These are phyloP conservation scores for Microctenopoma lineatum DNA, from an alignment of 2,797 vertebrate species.

Conservation along the genomic window DNA sequence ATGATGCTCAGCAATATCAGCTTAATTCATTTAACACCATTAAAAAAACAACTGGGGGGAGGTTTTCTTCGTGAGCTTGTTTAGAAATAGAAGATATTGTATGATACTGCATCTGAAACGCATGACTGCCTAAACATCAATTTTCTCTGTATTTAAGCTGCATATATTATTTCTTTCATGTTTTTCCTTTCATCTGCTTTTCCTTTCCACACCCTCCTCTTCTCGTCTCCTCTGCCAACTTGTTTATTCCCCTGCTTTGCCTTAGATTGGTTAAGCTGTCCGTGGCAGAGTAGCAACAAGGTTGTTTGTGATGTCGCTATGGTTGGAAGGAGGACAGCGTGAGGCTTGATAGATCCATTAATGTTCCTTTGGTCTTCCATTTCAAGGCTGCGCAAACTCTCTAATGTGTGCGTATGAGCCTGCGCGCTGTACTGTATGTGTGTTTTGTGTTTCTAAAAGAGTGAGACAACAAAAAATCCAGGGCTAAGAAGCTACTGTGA, in stretches of 20 bases:
- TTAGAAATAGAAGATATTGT: constrained; percentile 11
- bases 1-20: too few species aligned
- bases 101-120: neutral
- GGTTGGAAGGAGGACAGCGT: constrained; percentile 47
- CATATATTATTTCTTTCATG: constrained; percentile 32
- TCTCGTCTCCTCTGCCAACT: constrained; percentile 31
- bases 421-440: constrained; percentile 11
- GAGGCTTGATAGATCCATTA: constrained; percentile 60
- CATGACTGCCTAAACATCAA: constrained; percentile 1
- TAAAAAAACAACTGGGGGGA: constrained; percentile 9
- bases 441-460: constrained; percentile 22
- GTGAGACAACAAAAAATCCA: neutral
- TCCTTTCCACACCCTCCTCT: neutral
- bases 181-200: constrained; percentile 14
- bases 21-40: neutral
- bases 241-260: constrained; percentile 48
- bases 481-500: neutral
- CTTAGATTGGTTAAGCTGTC: constrained; percentile 50
- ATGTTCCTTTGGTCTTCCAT: constrained; percentile 64
- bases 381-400: constrained; percentile 58
- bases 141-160: neutral
- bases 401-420: constrained; percentile 22
- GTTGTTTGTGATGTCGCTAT: constrained; percentile 62
- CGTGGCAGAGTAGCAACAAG: constrained; percentile 45
- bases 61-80: neutral